phyloP scores from a whole-genome alignment of 2,797 vertebrate genomes.

The Anguilla obscura region DNA sequence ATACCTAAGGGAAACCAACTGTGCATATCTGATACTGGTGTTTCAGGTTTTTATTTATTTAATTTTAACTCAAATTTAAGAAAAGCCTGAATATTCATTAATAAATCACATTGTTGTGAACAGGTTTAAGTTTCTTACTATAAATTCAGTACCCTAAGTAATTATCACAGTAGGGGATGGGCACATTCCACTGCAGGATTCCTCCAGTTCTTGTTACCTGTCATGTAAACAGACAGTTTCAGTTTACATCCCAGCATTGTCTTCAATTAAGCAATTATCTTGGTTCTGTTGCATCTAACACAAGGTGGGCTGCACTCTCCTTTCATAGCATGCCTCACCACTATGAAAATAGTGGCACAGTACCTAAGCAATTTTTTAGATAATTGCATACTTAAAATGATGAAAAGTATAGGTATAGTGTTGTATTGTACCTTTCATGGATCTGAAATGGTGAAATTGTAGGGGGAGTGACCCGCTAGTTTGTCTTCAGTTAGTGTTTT shows the following conservation, averaged over 20 bases:
- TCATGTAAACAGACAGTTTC: background rate
- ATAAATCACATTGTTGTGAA: background rate
- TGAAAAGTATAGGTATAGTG: background rate
- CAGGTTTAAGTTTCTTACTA: background rate
- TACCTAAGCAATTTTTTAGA: background rate
- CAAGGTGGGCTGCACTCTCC: background rate
- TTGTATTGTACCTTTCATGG: background rate
- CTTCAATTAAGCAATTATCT: conserved; percentile 20
- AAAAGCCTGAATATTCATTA: background rate
- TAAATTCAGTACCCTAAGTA: background rate
- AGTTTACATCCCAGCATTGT: background rate
- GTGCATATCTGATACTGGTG: background rate
- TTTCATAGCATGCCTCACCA: background rate
- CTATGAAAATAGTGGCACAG: background rate
- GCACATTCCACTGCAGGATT: background rate
- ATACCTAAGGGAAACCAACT: background rate
- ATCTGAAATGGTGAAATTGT: background rate
- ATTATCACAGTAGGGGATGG: background rate
- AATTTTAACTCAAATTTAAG: background rate
- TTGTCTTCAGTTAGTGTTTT: background rate
- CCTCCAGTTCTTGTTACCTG: background rate
- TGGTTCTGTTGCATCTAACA: conserved; percentile 1
- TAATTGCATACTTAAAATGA: background rate
- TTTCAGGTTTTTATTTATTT: background rate
- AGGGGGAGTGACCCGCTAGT: background rate